A percentile compares a stretch with the other conserved stretches of the same genome.
These are phyloP conservation scores for Gouania willdenowi DNA, from an alignment of 2,797 vertebrate genomes.

Conservation along the genomic window DNA sequence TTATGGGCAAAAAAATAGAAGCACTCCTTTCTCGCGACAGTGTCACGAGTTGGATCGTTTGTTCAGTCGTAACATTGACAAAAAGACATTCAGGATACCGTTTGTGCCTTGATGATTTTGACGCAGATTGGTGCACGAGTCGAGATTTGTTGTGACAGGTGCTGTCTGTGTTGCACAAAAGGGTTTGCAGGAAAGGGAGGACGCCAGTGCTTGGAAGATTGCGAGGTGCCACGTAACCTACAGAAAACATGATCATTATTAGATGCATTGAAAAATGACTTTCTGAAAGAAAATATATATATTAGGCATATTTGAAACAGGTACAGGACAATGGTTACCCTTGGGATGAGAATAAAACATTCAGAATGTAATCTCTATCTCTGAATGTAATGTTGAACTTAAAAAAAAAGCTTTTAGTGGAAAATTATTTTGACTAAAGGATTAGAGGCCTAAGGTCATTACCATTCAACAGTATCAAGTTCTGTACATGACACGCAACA, in stretches of 20 bases:
- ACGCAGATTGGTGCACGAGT: slow-evolving; percentile 1
- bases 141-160: slow-evolving; percentile 61
- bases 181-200: slow-evolving; percentile 80
- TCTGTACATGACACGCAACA: background rate
- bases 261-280: too few relatives aligned
- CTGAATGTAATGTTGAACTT: too few relatives aligned
- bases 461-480: background rate
- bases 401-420: too few relatives aligned
- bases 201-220: slow-evolving; percentile 79
- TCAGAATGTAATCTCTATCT: too few relatives aligned
- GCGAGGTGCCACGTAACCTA: slow-evolving; percentile 72
- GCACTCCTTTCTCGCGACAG: too few relatives aligned
- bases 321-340: too few relatives aligned
- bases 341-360: too few relatives aligned
- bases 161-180: slow-evolving; percentile 78
- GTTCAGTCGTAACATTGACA: too few relatives aligned
- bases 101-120: background rate
- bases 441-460: background rate
- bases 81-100: slow-evolving; percentile 20
- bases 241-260: slow-evolving; percentile 10
- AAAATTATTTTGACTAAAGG: background rate
- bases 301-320: too few relatives aligned
- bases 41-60: too few relatives aligned
- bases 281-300: too few relatives aligned
- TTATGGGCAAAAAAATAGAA: too few relatives aligned